These are phyloP conservation scores for Andrena bucephala DNA, from an alignment of 2,888 invertebrate species.

Conservation along the genomic window DNA sequence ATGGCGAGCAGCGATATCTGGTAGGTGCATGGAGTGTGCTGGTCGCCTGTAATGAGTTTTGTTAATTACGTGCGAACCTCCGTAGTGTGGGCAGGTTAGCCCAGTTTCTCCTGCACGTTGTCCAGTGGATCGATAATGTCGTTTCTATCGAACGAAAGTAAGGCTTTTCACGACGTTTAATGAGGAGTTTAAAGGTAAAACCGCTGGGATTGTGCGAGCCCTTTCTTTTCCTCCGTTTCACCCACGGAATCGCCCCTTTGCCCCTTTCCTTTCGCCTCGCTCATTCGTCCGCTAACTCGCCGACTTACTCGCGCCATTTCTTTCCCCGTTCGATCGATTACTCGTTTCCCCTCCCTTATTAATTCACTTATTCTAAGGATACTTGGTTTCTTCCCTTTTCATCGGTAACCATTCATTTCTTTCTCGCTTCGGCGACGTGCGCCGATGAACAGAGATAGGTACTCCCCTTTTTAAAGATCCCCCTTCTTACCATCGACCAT, in stretches of 20 bases:
- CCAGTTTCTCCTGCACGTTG: conserved; percentile 36
- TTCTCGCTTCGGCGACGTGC: not conserved
- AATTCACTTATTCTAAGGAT: conserved; percentile 1
- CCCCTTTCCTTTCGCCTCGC: not conserved
- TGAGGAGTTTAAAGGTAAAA: conserved; percentile 51
- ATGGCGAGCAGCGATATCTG: conserved; percentile 28
- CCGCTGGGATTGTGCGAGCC: conserved; percentile 4
- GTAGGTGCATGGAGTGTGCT: conserved; percentile 3
- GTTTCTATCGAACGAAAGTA: conserved; percentile 57
- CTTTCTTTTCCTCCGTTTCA: not conserved
- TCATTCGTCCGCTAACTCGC: not conserved
- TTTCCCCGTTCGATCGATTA: conserved; percentile 12
- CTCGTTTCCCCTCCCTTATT: conserved; percentile 8
- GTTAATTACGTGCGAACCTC: conserved; percentile 75
- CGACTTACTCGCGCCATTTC: conserved; percentile 17
- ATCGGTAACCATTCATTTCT: not conserved
- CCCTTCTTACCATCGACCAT: not conserved
- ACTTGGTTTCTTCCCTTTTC: conserved; percentile 1
- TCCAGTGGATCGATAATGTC: conserved; percentile 61
- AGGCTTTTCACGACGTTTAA: conserved; percentile 42
- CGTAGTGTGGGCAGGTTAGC: conserved; percentile 46
- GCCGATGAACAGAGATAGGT: not conserved
- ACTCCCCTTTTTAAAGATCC: not conserved
- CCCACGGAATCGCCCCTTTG: not conserved
- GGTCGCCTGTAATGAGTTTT: conserved; percentile 78